Evolutionary conservation across 2,888 invertebrate genomes (phyloP).

Genomic region (Auanema sp.): DNA sequence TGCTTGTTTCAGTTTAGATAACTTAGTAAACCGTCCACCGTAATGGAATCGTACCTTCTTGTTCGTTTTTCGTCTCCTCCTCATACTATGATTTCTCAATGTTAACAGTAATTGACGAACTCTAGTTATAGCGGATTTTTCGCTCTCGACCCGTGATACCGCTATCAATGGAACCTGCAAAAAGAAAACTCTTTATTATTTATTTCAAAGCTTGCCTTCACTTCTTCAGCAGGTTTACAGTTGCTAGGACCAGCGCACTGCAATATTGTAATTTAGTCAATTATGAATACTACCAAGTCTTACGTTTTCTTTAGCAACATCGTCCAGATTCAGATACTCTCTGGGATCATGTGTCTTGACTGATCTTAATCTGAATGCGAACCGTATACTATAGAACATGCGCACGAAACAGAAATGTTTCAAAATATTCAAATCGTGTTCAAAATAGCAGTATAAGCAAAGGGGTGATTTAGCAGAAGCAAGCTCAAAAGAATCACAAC

Average conservation of each 20-base stretch:
- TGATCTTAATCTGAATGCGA: slow-evolving; percentile 5
- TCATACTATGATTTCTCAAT: slow-evolving; percentile 33
- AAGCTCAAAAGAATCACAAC: too few relatives aligned
- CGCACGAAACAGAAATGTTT: too few relatives aligned
- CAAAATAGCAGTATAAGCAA: background rate
- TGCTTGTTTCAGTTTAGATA: background rate
- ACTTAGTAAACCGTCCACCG: background rate
- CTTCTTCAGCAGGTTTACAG: slow-evolving; percentile 1
- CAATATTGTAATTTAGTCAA: background rate
- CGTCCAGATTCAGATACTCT: background rate
- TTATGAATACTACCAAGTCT: background rate
- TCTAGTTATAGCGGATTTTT: slow-evolving; percentile 30
- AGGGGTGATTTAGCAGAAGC: too few relatives aligned
- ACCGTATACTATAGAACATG: background rate
- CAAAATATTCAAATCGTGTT: background rate
- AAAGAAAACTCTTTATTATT: background rate
- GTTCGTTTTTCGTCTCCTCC: slow-evolving; percentile 32
- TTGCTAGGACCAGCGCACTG: too few relatives aligned
- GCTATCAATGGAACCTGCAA: slow-evolving; percentile 44
- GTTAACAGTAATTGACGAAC: slow-evolving; percentile 39
- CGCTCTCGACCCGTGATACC: slow-evolving; percentile 41
- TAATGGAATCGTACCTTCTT: slow-evolving; percentile 25
- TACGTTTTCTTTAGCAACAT: background rate
- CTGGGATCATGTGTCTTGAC: slow-evolving; percentile 8
- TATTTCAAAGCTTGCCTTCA: background rate